These are phyloP conservation scores for Diaperis boleti DNA, from an alignment of 2,888 invertebrate species.

Conservation along the genomic window DNA sequence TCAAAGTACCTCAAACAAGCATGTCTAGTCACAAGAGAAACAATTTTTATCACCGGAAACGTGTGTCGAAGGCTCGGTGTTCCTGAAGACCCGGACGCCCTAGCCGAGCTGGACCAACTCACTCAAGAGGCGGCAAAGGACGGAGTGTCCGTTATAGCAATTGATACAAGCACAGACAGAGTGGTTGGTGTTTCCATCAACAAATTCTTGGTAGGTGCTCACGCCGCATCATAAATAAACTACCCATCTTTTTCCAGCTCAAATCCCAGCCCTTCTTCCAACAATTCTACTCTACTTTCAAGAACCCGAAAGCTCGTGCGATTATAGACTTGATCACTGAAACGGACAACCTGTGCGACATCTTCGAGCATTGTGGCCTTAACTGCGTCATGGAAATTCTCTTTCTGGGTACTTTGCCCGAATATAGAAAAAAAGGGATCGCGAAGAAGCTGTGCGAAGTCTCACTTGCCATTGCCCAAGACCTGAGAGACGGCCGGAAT, in stretches of 20 bases:
- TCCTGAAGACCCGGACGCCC: slow-evolving; percentile 71
- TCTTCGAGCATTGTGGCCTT: slow-evolving; percentile 73
- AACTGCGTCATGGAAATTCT: slow-evolving; percentile 76
- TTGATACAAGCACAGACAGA: slow-evolving; percentile 68
- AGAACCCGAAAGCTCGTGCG: slow-evolving; percentile 69
- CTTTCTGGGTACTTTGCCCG: slow-evolving; percentile 73
- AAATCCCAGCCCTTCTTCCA: slow-evolving; percentile 69
- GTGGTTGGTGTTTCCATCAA: slow-evolving; percentile 75
- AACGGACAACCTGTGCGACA: slow-evolving; percentile 71
- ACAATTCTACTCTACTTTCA: slow-evolving; percentile 70
- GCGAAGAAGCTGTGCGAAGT: slow-evolving; percentile 68
- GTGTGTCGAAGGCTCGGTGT: slow-evolving; percentile 73
- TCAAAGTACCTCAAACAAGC: background rate
- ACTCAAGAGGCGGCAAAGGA: slow-evolving; percentile 73
- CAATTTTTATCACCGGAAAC: slow-evolving; percentile 64
- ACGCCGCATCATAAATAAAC: background rate
- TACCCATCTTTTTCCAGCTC: background rate
- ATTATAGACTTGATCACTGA: slow-evolving; percentile 72
- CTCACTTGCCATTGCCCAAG: slow-evolving; percentile 69
- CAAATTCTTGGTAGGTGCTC: slow-evolving; percentile 78
- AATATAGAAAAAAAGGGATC: slow-evolving; percentile 69
- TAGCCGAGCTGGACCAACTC: slow-evolving; percentile 73
- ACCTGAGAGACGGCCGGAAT: slow-evolving; percentile 46
- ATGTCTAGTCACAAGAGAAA: background rate
- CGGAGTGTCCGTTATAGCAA: slow-evolving; percentile 75